Base-by-base conservation (phyloP, 2,888 invertebrate species). In the Lottia gigantea region DNA sequence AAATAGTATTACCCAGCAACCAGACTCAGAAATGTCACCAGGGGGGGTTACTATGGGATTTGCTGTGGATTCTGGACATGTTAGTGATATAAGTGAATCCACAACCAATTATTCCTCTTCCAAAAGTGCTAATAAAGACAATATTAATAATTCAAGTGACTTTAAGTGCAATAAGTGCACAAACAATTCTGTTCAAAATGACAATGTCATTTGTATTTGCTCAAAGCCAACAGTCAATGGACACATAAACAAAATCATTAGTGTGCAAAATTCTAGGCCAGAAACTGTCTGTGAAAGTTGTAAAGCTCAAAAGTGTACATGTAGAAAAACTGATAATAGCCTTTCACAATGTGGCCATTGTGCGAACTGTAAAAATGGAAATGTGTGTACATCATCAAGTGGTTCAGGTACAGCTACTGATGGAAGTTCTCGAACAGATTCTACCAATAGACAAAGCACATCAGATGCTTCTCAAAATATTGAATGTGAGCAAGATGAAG, bases 91-190 rank as follows among this genome's bases (percentile, higher is more conserved):
- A 19, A 55, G 55, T 14, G 55, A 19, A 2, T 23, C 19, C 19
- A 55, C 55, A 2, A 55, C 55, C 0, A 55, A 55, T 55, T 6
- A 19, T 23, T 55, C 55, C 23, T 23, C 55, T 55, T 55, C 55
- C 14, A 55, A 55, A 19, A 55, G 55, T 55, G 55, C 55, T 55
- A 55, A 55, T 55, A 55, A 55, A 14, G 55, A 55, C 14, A 55
- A 23, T 55, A 23, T 55, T 23, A 23, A 19, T 14, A 55, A 55
- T 55, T 23, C 11, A 23, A 23, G 19, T 19, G 23, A 55, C 23
- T 23, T 23, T 14, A 55, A 55, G 23, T 55, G 55, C 8, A 23
- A 23, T 23, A 55, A 55, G 23, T 55, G 55, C 23, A 23, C 55
- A 23, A 23, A 55, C 55, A 55, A 55, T 55, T 55, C 23, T 11